These are phyloP conservation scores for Leucoraja erinaceus DNA, from an alignment of 2,113 vertebrate genomes.

Conservation along the genomic window DNA sequence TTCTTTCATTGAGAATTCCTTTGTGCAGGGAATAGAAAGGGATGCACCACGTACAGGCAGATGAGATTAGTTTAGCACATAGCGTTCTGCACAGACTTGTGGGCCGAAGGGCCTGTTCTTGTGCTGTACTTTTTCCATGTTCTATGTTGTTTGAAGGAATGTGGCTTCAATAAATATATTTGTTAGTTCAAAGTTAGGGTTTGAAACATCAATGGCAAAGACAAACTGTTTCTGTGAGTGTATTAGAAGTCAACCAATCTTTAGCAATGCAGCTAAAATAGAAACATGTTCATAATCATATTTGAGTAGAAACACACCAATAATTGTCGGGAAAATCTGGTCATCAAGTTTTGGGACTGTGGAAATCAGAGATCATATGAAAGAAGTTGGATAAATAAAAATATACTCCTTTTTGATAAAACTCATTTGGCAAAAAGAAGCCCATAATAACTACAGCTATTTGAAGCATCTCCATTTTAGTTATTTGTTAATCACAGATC, in stretches of 20 bases:
- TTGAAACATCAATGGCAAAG: constrained; percentile 2
- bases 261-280: not conserved
- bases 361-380: not conserved
- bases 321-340: not conserved
- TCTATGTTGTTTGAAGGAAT: not conserved
- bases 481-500: not conserved
- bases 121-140: too few relatives aligned
- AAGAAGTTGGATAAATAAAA: not conserved
- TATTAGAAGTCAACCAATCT: not conserved
- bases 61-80: too few relatives aligned
- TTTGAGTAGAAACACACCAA: not conserved
- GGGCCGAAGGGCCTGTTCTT: too few relatives aligned
- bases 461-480: not conserved
- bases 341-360: not conserved
- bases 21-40: too few relatives aligned
- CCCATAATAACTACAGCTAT: not conserved
- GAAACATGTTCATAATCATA: not conserved
- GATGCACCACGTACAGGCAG: too few relatives aligned
- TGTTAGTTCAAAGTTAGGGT: constrained; percentile 10
- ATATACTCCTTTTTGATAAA: not conserved
- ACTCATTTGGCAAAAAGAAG: not conserved
- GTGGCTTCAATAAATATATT: not conserved
- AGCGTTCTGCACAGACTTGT: too few relatives aligned
- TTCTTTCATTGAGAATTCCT: not conserved
- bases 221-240: not conserved